phyloP scores from a whole-genome alignment of 2,113 vertebrate genomes.

The Eonycteris spelaea region DNA sequence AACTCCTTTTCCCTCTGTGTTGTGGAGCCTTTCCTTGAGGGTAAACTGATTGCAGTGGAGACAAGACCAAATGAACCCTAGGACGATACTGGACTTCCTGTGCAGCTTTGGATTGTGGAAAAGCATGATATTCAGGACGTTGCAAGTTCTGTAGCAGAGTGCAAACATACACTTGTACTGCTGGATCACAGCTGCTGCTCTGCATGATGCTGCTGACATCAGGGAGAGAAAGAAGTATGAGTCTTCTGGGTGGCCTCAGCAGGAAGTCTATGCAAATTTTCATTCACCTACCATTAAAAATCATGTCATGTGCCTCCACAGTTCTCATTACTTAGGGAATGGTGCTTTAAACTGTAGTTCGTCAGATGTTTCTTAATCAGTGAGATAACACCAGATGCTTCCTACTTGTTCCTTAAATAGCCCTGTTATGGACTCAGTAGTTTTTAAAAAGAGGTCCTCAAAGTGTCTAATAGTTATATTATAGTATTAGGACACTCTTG shows the following conservation, averaged over 20 bases:
- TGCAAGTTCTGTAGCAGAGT: neutral
- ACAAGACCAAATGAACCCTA: neutral
- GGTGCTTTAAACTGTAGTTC: neutral
- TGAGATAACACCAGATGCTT: neutral
- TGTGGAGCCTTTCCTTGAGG: neutral
- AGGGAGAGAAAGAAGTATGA: neutral
- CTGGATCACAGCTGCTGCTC: neutral
- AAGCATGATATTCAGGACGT: neutral
- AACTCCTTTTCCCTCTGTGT: neutral
- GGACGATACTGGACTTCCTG: neutral
- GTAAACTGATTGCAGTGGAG: neutral
- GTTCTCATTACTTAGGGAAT: neutral
- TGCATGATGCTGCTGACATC: neutral
- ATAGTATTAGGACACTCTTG: neutral
- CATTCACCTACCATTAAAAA: neutral
- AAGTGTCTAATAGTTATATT: neutral
- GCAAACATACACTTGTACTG: neutral
- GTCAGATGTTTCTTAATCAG: neutral
- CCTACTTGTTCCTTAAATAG: neutral
- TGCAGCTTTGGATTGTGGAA: neutral
- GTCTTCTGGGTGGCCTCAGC: neutral
- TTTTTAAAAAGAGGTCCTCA: neutral
- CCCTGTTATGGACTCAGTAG: neutral
- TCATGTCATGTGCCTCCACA: neutral
- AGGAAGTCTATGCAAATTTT: neutral